phyloP scores from a whole-genome alignment of 1,140 invertebrate genomes.

The Drosophila sp. region DNA sequence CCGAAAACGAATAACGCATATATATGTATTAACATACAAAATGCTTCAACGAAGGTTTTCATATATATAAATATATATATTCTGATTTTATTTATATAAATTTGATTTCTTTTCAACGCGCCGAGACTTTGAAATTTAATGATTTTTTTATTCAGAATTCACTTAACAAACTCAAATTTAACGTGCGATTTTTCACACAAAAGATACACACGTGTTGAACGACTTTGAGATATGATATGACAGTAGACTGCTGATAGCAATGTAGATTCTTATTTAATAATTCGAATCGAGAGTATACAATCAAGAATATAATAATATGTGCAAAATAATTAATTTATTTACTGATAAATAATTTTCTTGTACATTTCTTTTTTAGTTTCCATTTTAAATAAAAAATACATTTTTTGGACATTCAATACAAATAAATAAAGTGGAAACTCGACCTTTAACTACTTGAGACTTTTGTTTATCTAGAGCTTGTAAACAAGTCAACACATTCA shows the following conservation, averaged over 20 bases:
- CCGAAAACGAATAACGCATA: conserved; percentile 8
- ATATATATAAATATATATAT: conserved; percentile 37
- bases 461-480: conserved; percentile 9
- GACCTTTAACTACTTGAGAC: conserved; percentile 43
- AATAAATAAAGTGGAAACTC: no score
- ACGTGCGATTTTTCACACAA: neutral
- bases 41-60: conserved; percentile 40
- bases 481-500: conserved; percentile 6
- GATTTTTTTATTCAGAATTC: conserved; percentile 1
- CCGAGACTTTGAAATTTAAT: conserved; percentile 15
- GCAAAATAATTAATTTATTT: no score
- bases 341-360: no score
- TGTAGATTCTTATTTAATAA: no score
- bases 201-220: conserved; percentile 8
- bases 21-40: no score
- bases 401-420: no score
- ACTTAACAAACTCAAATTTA: neutral
- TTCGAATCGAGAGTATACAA: neutral
- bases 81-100: conserved; percentile 35
- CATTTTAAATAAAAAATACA: no score
- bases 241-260: no score
- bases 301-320: neutral
- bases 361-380: no score
- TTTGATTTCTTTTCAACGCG: conserved; percentile 25
- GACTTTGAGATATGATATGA: neutral